phyloP scores from a whole-genome alignment of 2,888 invertebrate genomes.

The Lepidocyrtinus sp. region DNA sequence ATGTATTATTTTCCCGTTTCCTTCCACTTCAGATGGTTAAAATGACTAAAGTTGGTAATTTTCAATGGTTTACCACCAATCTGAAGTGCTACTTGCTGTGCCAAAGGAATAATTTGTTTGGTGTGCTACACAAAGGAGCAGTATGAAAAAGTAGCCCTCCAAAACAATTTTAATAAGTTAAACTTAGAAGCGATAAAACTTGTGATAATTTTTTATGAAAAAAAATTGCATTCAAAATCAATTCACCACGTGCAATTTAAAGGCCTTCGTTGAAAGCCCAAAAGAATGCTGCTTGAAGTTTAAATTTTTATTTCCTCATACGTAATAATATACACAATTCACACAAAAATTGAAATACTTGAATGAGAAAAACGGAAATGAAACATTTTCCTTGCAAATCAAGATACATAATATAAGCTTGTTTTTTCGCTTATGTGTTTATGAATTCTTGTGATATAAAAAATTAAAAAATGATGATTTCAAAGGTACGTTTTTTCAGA shows the following conservation, averaged over 20 bases:
- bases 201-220: not conserved
- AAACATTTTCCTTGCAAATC: slow-evolving; percentile 16
- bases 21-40: not conserved
- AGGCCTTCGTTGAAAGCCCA: slow-evolving; percentile 34
- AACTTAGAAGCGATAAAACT: not conserved
- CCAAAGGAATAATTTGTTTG: not conserved
- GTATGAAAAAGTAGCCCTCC: not conserved
- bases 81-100: slow-evolving; percentile 16
- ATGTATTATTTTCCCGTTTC: slow-evolving; percentile 23
- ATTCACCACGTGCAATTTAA: slow-evolving; percentile 51
- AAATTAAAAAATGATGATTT: slow-evolving; percentile 9
- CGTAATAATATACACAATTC: not conserved
- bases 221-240: slow-evolving; percentile 40
- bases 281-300: not conserved
- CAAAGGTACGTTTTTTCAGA: not conserved
- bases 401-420: not conserved
- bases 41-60: slow-evolving; percentile 48
- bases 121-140: not conserved
- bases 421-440: too few relatives aligned
- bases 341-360: slow-evolving; percentile 1
- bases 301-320: not conserved
- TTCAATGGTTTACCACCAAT: slow-evolving; percentile 52
- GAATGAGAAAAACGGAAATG: slow-evolving; percentile 30
- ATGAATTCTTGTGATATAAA: slow-evolving; percentile 5
- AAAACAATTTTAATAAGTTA: not conserved